Conservation (phyloP, 2,113 vertebrate species). For the Amblyornis subalaris region DNA sequence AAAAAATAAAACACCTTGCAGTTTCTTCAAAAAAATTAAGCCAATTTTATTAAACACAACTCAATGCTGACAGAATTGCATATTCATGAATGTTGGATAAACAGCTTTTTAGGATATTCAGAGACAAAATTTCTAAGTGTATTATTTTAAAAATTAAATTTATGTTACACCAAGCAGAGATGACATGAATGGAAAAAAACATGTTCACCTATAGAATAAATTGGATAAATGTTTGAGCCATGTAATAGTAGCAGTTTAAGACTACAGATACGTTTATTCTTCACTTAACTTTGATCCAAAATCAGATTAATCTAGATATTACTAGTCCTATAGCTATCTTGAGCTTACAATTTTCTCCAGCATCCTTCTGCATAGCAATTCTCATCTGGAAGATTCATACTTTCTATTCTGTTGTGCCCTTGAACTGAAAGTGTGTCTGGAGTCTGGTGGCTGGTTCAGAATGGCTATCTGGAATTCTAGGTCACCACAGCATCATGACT, state of each 20-base stretch:
- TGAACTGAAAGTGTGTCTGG: neutral
- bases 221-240: neutral
- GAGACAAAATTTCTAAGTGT: neutral
- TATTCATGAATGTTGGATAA: neutral
- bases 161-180: neutral
- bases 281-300: neutral
- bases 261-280: neutral
- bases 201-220: neutral
- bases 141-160: neutral
- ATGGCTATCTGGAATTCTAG: neutral
- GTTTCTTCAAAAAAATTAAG: neutral
- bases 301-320: neutral
- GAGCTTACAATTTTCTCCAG: neutral
- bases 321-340: neutral
- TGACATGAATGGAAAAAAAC: neutral
- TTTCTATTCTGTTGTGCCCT: neutral
- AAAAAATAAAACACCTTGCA: neutral
- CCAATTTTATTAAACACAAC: neutral
- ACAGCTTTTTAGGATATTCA: neutral
- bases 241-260: neutral
- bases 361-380: neutral
- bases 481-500: neutral
- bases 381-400: neutral
- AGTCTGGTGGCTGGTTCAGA: neutral
- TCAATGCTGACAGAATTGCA: neutral